Conservation (phyloP, 2,797 vertebrate genomes). For the Prunella strophiata region DNA sequence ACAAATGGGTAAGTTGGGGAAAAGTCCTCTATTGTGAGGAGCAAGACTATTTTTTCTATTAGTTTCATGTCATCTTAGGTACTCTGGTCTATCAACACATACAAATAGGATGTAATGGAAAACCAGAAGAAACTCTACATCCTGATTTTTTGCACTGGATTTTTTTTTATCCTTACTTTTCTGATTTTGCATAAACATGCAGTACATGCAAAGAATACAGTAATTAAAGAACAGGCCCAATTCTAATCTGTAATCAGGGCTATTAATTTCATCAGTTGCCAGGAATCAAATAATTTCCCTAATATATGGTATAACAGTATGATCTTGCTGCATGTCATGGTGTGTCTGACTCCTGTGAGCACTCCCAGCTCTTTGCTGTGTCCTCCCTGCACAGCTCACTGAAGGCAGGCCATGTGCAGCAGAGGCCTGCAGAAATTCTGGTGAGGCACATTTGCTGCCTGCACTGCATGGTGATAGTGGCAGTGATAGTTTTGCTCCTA, state of each 20-base stretch:
- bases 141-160: neutral
- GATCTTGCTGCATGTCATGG: accelerated
- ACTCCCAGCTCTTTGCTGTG: neutral
- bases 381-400: neutral
- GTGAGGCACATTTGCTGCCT: neutral
- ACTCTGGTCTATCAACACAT: neutral
- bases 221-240: neutral
- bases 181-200: neutral
- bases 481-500: neutral
- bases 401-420: neutral
- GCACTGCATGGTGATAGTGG: neutral
- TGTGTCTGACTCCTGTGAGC: neutral
- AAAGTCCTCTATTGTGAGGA: neutral
- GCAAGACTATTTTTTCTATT: neutral
- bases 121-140: neutral
- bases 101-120: neutral
- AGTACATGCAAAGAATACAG: neutral
- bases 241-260: neutral
- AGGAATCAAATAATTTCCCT: neutral
- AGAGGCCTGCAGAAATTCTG: neutral
- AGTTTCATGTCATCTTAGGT: neutral
- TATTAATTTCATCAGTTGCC: neutral
- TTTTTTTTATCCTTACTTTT: neutral
- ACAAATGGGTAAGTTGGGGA: neutral
- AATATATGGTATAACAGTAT: neutral